Conservation (phyloP, 2,888 invertebrate genomes). For the Hypolimnas misippus region DNA sequence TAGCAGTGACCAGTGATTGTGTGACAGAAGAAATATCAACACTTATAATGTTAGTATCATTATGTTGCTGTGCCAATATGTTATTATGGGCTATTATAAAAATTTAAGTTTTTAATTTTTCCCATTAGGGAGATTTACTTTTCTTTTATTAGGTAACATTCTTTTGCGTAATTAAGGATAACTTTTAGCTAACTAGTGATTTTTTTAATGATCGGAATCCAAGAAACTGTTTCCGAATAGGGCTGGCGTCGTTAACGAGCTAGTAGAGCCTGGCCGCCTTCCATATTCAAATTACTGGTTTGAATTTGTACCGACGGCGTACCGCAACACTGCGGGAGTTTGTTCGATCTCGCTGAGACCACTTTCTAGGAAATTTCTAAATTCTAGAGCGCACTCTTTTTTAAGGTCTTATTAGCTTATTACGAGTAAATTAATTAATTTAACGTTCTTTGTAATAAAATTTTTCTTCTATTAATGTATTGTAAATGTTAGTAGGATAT, state of each 20-base stretch:
- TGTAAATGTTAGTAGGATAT: not conserved
- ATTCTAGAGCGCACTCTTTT: constrained; percentile 42
- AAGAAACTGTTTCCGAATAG: constrained; percentile 51
- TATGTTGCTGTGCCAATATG: not conserved
- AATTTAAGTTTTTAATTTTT: too few species aligned
- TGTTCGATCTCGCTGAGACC: constrained; percentile 46
- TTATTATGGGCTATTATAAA: not conserved
- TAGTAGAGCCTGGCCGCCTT: constrained; percentile 52
- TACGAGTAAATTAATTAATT: not conserved
- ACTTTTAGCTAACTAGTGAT: not conserved
- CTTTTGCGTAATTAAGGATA: not conserved
- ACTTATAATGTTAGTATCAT: not conserved
- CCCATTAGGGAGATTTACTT: too few species aligned
- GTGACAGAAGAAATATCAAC: constrained; percentile 4
- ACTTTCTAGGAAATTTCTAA: constrained; percentile 63
- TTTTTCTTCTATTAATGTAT: not conserved
- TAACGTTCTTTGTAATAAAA: not conserved
- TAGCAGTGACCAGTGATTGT: constrained; percentile 40
- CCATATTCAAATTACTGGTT: constrained; percentile 73
- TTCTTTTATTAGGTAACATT: not conserved
- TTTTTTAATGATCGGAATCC: constrained; percentile 31
- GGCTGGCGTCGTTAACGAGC: constrained; percentile 57
- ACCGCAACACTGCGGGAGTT: constrained; percentile 53
- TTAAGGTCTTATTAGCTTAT: not conserved
- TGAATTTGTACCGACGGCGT: constrained; percentile 55